Evolutionary conservation across 2,888 invertebrate species (phyloP), one percentile per base, ranked within the genome.

Genomic region (Resseliella maxima): DNA sequence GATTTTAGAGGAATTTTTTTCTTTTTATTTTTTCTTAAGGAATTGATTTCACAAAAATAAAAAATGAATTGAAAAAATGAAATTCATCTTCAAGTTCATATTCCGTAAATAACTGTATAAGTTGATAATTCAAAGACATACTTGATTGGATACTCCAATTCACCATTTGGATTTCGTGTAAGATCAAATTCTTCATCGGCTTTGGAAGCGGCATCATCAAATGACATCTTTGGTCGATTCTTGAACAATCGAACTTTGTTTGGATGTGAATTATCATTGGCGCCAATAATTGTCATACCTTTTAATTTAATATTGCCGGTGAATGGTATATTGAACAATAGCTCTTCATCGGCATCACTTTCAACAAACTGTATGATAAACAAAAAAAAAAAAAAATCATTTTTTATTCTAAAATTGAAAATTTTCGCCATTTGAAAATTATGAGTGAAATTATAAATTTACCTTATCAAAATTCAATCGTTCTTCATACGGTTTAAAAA

Each of bases 261-360:
- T 24, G 99, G 99, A 92, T 98, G 97, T 31, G 94, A 92, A 87
- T 95, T 94, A 88, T 96, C 94, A 90, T 97, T 95, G 88, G 96
- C 97, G n/a, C 99, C 99, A 88, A 96, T 93, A 86, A 99, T 92
- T 88, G 97, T 96, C 72, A 99, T 94, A 15, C 99, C 99, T 92
- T 98, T 98, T 86, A 99, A 92, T 91, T 99, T 99, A 0, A 99
- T 93, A 92, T 96, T 97, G 46, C 98, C 98, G 54, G 97, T 97
- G 90, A 99, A 99, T 38, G 99, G 99, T 89, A 99, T 97, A 90
- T 98, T 99, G 90, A 99, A 98, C 1, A 99, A 92, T 5, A 99
- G 92, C 91, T 99, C 99, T 91, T 97, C 96, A 92, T 99, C 99
- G 0, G 94, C 95, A 93, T 99, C 99, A 92, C 99, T 99, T 91